Evolutionary conservation across 1,140 invertebrate species (phyloP), one percentile per base, ranked within the genome.

Genomic region (Magallana ariakensis): DNA sequence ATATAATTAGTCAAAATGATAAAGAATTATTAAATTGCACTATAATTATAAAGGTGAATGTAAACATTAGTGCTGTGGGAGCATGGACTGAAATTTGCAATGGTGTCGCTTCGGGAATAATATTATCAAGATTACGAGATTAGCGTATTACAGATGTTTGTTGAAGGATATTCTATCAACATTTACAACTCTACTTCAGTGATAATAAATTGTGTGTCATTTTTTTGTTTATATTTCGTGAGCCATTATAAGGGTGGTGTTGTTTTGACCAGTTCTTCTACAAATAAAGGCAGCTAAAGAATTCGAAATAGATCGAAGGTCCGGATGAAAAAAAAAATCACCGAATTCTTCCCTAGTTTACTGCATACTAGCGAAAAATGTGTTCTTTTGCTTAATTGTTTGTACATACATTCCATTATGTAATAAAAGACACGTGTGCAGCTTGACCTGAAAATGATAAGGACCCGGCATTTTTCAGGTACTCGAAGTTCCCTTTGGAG

Each of bases 171-270:
- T 10, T 13, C 10, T 26, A 19, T 10, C 9, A 9, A 13, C 62
- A 22, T 66, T 66, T 66, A 9, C 26, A 75, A 75, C 66, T 26
- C 22, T 26, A 33, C 13, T 26, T 11, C 62, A 75, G 9, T 26
- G 9, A 4, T 11, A 9, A 75, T 11, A 9, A 75, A 26, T 75
- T 75, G 15, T 26, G 66, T 75, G 66, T 75, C 66, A 75, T 75
- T 13, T 75, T 70, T 60, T 75, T 75, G 66, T 75, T 75, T 75
- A 75, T 75, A 75, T 75, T 75, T 75, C 66, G 66, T 33, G 66
- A 33, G 22, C 22, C 15, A 26, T 26, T 33, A n/a, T 62, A n/a
- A 26, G 66, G 66, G 66, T 26, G 66, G 66, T 11, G 66, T 22
- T 75, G 66, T 26, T 26, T 75, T 75, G 33, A 1, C 22, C 22